phyloP scores from a whole-genome alignment of 2,797 vertebrate genomes.

The Gymnocypris eckloni region DNA sequence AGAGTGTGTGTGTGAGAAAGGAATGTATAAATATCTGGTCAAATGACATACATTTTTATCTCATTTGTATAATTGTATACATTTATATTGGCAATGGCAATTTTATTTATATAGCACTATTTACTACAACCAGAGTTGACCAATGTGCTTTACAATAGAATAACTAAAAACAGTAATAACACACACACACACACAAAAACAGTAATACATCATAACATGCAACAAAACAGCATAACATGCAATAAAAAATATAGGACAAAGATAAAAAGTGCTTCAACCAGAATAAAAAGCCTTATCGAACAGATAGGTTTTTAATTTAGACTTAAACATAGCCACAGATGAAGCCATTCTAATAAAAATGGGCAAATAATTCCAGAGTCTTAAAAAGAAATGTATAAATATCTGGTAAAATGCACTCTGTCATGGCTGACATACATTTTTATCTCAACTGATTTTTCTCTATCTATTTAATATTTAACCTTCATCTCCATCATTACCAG shows the following conservation, averaged over 20 bases:
- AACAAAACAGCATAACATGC: not conserved
- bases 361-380: not conserved
- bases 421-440: conserved; percentile 5
- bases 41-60: conserved; percentile 18
- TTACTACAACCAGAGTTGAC: too few relatives aligned
- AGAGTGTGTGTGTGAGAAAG: not conserved
- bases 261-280: too few relatives aligned
- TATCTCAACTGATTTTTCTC: conserved; percentile 18
- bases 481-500: not conserved
- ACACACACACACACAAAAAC: too few relatives aligned
- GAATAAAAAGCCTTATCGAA: too few relatives aligned
- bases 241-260: too few relatives aligned
- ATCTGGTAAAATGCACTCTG: conserved; percentile 13
- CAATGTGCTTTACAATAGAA: too few relatives aligned
- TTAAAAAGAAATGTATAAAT: not conserved
- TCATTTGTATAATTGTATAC: not conserved
- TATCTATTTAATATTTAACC: conserved; percentile 44
- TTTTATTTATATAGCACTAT: too few relatives aligned
- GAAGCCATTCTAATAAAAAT: not conserved
- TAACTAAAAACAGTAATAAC: too few relatives aligned
- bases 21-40: not conserved
- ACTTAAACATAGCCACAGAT: not conserved
- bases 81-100: too few relatives aligned
- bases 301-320: not conserved
- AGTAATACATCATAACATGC: not conserved